A percentile compares a stretch with the other conserved stretches of the same genome.
Conservation (phyloP, 1,140 invertebrate genomes). For the Euura lappo region DNA sequence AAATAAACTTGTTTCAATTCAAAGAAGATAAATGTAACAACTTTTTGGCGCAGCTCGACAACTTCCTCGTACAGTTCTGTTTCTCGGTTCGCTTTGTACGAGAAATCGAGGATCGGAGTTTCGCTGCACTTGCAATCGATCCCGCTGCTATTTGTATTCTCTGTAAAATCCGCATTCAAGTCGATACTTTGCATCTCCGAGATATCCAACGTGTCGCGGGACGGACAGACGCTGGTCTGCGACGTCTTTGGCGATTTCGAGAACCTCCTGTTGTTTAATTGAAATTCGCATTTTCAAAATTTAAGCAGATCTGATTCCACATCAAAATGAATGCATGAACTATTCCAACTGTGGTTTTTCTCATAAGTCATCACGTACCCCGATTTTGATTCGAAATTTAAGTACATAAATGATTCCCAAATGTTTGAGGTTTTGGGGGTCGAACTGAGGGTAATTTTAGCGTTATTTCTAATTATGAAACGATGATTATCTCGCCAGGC, state of each 20-base stretch:
- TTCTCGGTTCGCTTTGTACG: not conserved
- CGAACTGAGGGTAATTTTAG: not conserved
- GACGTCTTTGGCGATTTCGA: slow-evolving; percentile 22
- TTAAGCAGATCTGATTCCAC: too few relatives aligned
- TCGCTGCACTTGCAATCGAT: slow-evolving; percentile 12
- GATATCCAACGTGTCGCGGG: slow-evolving; percentile 18
- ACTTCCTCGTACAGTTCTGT: slow-evolving; percentile 24
- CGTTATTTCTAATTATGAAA: not conserved
- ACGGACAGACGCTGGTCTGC: slow-evolving; percentile 9
- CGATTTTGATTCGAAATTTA: slow-evolving; percentile 26
- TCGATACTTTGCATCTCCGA: slow-evolving; percentile 40
- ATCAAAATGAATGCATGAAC: too few relatives aligned
- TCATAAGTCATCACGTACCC: slow-evolving; percentile 11
- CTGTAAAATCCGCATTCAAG: slow-evolving; percentile 20
- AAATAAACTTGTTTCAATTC: too few relatives aligned
- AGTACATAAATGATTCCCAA: slow-evolving; percentile 30
- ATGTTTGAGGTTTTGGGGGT: slow-evolving; percentile 12
- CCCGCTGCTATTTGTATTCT: slow-evolving; percentile 13
- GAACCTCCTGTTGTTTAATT: slow-evolving; percentile 18
- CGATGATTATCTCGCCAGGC: not conserved
- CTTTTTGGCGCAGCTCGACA: slow-evolving; percentile 29
- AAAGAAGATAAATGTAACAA: slow-evolving; percentile 13
- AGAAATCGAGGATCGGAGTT: not conserved
- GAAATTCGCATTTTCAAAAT: too few relatives aligned
- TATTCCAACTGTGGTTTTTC: too few relatives aligned